Conservation (phyloP, 1,140 invertebrate genomes). For the Heliconius nattereri region DNA sequence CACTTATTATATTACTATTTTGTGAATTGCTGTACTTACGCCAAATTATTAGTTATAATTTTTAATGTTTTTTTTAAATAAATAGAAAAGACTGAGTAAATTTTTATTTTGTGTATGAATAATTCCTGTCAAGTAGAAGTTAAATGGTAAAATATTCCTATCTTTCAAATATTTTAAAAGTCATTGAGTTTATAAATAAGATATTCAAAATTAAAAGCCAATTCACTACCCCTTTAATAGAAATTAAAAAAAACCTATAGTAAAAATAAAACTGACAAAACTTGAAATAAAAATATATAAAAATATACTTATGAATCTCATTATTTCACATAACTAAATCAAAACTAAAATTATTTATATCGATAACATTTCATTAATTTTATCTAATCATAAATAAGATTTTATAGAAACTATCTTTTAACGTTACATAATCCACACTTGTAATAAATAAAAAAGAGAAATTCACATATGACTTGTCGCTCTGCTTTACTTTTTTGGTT, state of each 20-base stretch:
- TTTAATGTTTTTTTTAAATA: conserved; percentile 44
- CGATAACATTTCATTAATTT: not conserved
- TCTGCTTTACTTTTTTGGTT: conserved; percentile 60
- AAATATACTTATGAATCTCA: no score
- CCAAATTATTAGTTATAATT: conserved; percentile 39
- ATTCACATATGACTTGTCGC: conserved; percentile 19
- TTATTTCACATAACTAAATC: no score
- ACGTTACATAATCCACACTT: not conserved
- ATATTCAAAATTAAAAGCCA: no score
- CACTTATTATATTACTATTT: not conserved
- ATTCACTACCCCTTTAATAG: no score
- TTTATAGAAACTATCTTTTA: not conserved
- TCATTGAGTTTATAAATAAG: no score
- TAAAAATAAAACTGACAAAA: no score
- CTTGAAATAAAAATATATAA: no score
- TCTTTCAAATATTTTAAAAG: not conserved
- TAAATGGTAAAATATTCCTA: not conserved
- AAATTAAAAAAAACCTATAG: no score
- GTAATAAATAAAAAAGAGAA: conserved; percentile 24
- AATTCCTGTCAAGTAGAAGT: no score
- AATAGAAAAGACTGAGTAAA: conserved; percentile 37
- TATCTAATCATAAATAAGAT: not conserved
- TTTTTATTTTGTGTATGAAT: no score
- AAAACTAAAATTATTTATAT: no score
- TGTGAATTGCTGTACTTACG: conserved; percentile 21